Conservation (phyloP, 2,113 vertebrate genomes). For the Noctilio leporinus region DNA sequence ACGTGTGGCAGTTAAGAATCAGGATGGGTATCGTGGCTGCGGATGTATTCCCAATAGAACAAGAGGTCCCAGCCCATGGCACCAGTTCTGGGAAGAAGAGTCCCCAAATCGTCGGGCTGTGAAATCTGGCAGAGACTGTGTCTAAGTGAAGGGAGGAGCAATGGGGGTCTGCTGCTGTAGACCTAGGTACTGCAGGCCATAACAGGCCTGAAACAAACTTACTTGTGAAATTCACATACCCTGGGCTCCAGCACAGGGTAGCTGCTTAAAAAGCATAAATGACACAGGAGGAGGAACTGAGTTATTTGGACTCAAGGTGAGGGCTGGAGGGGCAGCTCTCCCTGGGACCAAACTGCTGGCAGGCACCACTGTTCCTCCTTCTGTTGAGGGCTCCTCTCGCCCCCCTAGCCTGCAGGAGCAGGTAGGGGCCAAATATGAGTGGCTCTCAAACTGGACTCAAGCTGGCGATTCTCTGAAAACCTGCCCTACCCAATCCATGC, state of each 20-base stretch:
- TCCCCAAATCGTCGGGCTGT: not conserved
- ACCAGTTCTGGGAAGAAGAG: not conserved
- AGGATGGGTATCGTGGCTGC: not conserved
- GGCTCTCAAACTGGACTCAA: not conserved
- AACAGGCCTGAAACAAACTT: not conserved
- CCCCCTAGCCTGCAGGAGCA: not conserved
- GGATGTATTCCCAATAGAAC: not conserved
- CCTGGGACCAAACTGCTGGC: not conserved
- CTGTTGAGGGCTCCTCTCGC: not conserved
- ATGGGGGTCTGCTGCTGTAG: not conserved
- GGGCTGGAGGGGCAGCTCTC: not conserved
- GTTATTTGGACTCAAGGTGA: not conserved
- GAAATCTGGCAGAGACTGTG: not conserved
- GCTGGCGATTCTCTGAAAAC: not conserved
- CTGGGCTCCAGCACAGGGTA: not conserved
- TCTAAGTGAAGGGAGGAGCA: not conserved
- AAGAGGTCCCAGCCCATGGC: not conserved
- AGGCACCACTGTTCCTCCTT: not conserved
- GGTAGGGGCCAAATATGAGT: not conserved
- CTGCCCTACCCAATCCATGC: not conserved
- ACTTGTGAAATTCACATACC: not conserved
- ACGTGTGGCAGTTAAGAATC: not conserved
- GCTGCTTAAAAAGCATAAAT: not conserved
- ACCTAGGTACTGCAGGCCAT: not conserved
- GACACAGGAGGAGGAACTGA: not conserved